Conservation (phyloP, 1,140 invertebrate genomes). For the Babylonia areolata region DNA sequence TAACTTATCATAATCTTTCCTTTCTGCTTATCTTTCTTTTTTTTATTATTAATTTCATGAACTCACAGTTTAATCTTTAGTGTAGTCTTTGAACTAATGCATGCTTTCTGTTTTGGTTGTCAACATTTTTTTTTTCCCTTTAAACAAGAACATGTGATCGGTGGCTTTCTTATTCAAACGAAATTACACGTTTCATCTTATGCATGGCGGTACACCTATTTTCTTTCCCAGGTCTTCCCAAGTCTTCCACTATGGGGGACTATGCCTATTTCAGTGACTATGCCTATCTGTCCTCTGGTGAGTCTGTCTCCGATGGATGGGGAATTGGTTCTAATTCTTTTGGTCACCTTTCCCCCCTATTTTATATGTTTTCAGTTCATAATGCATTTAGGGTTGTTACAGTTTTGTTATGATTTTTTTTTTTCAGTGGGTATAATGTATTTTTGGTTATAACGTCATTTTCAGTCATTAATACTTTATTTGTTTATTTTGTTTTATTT, state of each 20-base stretch:
- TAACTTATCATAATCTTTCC: no score
- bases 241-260: conserved; percentile 57
- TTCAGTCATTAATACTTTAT: neutral
- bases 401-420: neutral
- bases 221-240: conserved; percentile 54
- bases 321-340: neutral
- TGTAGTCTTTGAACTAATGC: no score
- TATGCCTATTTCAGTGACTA: conserved; percentile 60
- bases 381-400: neutral
- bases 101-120: no score
- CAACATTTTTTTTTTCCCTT: no score
- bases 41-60: no score
- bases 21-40: no score
- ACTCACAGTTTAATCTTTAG: no score
- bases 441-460: neutral
- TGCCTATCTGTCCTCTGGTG: conserved; percentile 57
- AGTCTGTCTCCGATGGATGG: conserved; percentile 33
- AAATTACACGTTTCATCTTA: no score
- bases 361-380: no score
- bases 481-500: neutral
- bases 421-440: no score
- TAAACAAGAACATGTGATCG: no score
- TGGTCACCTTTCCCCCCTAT: neutral
- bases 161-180: no score
- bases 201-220: neutral